phyloP scores from a whole-genome alignment of 2,888 invertebrate genomes.

The Pollenia griseotomentosa region DNA sequence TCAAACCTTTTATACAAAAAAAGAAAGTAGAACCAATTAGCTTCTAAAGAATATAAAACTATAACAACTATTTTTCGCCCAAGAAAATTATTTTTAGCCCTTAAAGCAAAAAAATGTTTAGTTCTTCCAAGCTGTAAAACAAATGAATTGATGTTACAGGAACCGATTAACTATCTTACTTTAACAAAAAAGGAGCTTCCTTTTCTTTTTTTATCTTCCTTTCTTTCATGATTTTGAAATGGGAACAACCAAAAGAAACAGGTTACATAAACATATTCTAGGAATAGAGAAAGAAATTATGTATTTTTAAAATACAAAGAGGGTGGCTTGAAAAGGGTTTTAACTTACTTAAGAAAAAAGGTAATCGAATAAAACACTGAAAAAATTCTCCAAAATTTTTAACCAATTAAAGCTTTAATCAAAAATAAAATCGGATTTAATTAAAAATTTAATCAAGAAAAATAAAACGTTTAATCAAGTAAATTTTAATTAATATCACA shows the following conservation, averaged over 20 bases:
- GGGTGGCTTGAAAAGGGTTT: not conserved
- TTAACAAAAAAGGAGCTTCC: constrained; percentile 17
- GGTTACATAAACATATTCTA: constrained; percentile 39
- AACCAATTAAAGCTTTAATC: too few species aligned
- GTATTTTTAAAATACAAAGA: not conserved
- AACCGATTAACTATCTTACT: constrained; percentile 33
- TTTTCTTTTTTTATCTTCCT: constrained; percentile 13
- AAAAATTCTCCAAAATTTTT: too few species aligned
- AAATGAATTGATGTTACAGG: constrained; percentile 41
- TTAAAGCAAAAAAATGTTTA: too few species aligned
- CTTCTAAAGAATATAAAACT: too few species aligned
- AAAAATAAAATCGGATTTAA: too few species aligned
- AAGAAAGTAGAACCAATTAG: too few species aligned
- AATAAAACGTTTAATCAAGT: too few species aligned
- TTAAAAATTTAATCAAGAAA: too few species aligned
- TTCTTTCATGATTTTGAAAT: not conserved
- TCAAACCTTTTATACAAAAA: too few species aligned
- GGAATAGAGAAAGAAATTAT: not conserved
- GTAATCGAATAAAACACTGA: not conserved
- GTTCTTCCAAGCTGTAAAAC: not conserved
- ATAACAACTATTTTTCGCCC: too few species aligned
- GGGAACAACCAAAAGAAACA: constrained; percentile 22
- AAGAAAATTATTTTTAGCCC: too few species aligned
- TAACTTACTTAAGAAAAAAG: not conserved
- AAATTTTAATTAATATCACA: too few species aligned